A percentile compares a stretch with the other conserved stretches of the same genome.
phyloP scores from a whole-genome alignment of 2,113 vertebrate species.

The Indicator maculatus region DNA sequence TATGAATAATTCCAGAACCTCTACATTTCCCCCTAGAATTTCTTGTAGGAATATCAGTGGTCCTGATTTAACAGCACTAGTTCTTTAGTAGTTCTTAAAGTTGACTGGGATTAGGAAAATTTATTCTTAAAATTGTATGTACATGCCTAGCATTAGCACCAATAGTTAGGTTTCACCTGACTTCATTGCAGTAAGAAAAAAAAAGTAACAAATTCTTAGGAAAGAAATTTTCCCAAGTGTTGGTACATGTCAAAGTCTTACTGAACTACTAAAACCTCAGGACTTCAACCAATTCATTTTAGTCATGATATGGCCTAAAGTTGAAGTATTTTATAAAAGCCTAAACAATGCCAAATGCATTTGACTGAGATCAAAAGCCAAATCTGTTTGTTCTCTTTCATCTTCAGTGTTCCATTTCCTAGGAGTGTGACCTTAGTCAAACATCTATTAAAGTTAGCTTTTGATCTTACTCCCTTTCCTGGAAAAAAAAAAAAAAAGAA shows the following conservation, averaged over 20 bases:
- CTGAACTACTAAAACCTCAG: constrained; percentile 53
- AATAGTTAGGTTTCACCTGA: background rate
- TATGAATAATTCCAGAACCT: background rate
- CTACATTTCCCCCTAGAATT: background rate
- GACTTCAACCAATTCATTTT: constrained; percentile 65
- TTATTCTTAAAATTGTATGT: background rate
- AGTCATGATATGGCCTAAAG: constrained; percentile 63
- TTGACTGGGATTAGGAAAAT: background rate
- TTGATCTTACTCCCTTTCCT: constrained; percentile 70
- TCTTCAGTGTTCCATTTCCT: constrained; percentile 84
- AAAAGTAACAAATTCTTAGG: background rate
- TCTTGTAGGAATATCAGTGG: background rate
- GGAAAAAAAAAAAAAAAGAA: background rate
- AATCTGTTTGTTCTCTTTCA: constrained; percentile 82
- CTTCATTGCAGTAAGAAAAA: background rate
- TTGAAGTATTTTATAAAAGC: constrained; percentile 79
- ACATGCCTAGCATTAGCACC: background rate
- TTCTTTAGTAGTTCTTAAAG: background rate
- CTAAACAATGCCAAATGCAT: constrained; percentile 84
- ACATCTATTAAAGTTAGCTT: constrained; percentile 86
- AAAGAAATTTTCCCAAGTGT: background rate
- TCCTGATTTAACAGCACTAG: background rate
- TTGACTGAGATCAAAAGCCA: constrained; percentile 79
- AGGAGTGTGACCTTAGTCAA: constrained; percentile 83
- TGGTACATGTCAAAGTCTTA: constrained; percentile 51